Conservation (phyloP, 1,140 invertebrate species). For the Palaemon carinicauda region DNA sequence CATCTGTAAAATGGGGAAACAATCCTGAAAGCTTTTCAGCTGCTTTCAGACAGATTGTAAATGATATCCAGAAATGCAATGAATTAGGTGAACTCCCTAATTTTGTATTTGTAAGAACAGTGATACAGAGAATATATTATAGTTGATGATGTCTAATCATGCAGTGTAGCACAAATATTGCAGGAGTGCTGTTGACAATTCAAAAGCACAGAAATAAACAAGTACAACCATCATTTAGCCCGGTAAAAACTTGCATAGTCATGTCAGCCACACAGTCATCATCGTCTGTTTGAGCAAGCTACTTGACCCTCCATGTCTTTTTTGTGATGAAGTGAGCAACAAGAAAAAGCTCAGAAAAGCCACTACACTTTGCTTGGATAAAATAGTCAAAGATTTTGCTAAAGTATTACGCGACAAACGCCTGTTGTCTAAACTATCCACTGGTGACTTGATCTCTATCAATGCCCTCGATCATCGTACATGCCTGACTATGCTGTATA, state of each 20-base stretch:
- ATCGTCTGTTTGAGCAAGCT: neutral
- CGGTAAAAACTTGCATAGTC: neutral
- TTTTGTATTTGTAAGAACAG: neutral
- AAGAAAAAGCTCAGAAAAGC: too few species aligned
- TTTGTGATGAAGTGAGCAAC: too few species aligned
- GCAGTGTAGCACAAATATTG: neutral
- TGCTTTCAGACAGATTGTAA: too few species aligned
- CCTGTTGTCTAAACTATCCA: too few species aligned
- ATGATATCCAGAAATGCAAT: too few species aligned
- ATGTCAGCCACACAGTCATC: neutral
- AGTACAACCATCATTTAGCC: neutral
- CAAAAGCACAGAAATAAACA: neutral
- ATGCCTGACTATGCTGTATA: neutral
- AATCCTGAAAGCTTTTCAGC: neutral
- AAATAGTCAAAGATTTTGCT: neutral
- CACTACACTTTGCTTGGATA: too few species aligned
- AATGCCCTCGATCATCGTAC: neutral
- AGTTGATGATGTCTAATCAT: too few species aligned
- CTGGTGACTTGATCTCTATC: neutral
- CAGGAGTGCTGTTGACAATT: neutral
- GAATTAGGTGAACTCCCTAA: neutral
- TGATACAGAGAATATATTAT: too few species aligned
- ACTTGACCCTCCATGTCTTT: neutral
- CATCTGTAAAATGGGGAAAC: neutral
- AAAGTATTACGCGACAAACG: too few species aligned